A percentile compares a stretch with the other conserved stretches of the same genome.
Conservation (phyloP, 2,797 vertebrate genomes). For the Aulostomus chinensis region DNA sequence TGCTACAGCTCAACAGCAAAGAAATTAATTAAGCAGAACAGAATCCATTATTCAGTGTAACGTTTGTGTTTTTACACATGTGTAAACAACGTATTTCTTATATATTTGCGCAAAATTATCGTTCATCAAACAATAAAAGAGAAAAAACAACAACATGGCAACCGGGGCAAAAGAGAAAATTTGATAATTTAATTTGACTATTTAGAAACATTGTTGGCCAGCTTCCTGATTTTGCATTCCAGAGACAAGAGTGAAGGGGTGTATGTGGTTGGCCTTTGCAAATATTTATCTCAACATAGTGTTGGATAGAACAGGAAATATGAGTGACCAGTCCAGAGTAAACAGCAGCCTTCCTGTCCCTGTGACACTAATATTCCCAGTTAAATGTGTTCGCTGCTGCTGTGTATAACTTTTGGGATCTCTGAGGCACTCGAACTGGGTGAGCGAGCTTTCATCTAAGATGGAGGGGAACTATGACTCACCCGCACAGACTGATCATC, state of each 20-base stretch:
- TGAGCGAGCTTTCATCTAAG: constrained; percentile 19
- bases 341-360: constrained; percentile 56
- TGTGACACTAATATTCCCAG: constrained; percentile 26
- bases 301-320: constrained; percentile 57
- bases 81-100: no score
- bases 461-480: no score
- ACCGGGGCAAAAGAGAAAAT: not conserved
- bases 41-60: no score
- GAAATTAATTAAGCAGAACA: no score
- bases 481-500: no score
- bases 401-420: not conserved
- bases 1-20: no score
- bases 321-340: constrained; percentile 48
- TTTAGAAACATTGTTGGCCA: constrained; percentile 15
- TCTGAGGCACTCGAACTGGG: constrained; percentile 6
- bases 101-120: no score
- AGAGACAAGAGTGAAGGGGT: constrained; percentile 19
- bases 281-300: constrained; percentile 61
- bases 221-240: constrained; percentile 18
- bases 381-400: constrained; percentile 24
- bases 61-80: no score
- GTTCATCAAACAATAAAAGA: no score
- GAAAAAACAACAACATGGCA: not conserved
- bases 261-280: constrained; percentile 37
- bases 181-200: constrained; percentile 4